These are phyloP conservation scores for Micromys minutus DNA, from an alignment of 2,113 vertebrate genomes.

Conservation along the genomic window DNA sequence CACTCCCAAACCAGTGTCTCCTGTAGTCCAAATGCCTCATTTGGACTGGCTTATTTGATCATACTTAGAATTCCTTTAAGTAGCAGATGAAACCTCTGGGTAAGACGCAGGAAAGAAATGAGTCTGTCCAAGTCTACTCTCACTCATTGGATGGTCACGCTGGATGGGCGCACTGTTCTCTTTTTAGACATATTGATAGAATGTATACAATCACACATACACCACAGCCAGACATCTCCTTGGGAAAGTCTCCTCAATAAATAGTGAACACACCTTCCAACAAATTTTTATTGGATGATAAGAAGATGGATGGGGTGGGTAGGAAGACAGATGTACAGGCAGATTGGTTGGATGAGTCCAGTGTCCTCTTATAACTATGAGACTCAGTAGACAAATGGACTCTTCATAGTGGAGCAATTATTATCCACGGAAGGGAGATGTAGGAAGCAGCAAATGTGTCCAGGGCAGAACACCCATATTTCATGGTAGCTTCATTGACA, in stretches of 20 bases:
- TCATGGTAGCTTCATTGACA: background rate
- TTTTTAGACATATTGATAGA: background rate
- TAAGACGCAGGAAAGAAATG: slow-evolving; percentile 4
- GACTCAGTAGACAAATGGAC: background rate
- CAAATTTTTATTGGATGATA: background rate
- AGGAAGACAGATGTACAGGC: background rate
- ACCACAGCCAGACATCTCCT: background rate
- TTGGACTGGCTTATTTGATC: slow-evolving; percentile 22
- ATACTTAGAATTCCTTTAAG: slow-evolving; percentile 44
- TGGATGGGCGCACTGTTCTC: background rate
- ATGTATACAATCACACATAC: background rate
- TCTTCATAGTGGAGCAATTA: background rate
- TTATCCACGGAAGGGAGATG: background rate
- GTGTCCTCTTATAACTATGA: background rate
- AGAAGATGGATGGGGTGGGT: background rate
- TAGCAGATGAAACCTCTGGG: slow-evolving; percentile 4
- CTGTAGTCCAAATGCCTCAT: background rate
- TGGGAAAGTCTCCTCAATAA: background rate
- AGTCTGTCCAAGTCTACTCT: background rate
- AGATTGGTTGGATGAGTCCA: background rate
- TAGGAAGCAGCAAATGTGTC: background rate
- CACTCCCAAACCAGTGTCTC: background rate
- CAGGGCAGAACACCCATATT: background rate
- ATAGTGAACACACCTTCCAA: background rate
- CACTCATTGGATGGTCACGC: background rate